Evolutionary conservation across 2,113 vertebrate species (phyloP).

Genomic region (Rattus norvegicus): GRCr8 NC_086019.1:183849001-183849500

Average conservation of each 20-base stretch:
- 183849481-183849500: not conserved
- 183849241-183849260: not conserved
- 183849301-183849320: not conserved
- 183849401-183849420: conserved; percentile 2
- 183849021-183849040: not conserved
- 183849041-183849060: not conserved
- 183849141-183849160: not conserved
- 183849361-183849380: not conserved
- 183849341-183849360: not conserved
- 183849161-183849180: not conserved
- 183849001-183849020: not conserved
- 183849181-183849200: not conserved
- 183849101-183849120: not conserved
- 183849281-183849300: not conserved
- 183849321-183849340: not conserved
- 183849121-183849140: not conserved
- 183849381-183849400: not conserved
- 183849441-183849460: conserved; percentile 3
- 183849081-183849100: not conserved
- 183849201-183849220: not conserved
- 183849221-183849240: too few relatives aligned
- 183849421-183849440: not conserved
- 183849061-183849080: not conserved
- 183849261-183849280: not conserved
- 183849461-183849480: not conserved